Conservation (phyloP, 2,797 vertebrate species). For the Eurystomus glaucurus region DNA sequence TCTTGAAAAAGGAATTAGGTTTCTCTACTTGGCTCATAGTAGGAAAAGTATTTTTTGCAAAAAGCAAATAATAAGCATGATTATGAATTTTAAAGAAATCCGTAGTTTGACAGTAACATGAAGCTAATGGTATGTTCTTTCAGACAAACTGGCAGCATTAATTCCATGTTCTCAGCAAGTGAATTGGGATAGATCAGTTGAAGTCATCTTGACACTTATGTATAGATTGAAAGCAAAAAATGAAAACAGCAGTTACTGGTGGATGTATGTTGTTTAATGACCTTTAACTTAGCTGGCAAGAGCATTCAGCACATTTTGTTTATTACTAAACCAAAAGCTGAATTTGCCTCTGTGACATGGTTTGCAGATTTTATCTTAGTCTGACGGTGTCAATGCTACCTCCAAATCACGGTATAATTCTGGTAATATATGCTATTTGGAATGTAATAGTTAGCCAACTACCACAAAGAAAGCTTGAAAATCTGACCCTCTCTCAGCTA, state of each 20-base stretch:
- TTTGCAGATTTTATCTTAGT: background rate
- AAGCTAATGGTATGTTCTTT: background rate
- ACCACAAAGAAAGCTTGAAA: background rate
- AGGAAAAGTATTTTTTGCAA: background rate
- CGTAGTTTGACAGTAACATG: background rate
- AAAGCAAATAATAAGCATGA: background rate
- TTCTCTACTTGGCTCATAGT: background rate
- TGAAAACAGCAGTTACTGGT: background rate
- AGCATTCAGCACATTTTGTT: background rate
- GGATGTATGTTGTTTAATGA: background rate
- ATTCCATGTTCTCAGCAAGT: background rate
- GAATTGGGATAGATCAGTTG: background rate
- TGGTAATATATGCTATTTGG: background rate
- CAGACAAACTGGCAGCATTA: background rate
- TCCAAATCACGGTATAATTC: background rate
- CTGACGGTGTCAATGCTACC: background rate
- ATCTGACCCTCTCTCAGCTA: background rate
- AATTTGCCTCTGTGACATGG: background rate
- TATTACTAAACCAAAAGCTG: background rate
- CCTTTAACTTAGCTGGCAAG: background rate
- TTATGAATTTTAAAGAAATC: background rate
- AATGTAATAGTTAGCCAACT: background rate
- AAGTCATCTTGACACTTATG: background rate
- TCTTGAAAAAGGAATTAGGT: slow-evolving; percentile 50
- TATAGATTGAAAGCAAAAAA: background rate